Evolutionary conservation across 2,113 vertebrate species (phyloP).

Genomic region (Gasterosteus aculeatus): DNA sequence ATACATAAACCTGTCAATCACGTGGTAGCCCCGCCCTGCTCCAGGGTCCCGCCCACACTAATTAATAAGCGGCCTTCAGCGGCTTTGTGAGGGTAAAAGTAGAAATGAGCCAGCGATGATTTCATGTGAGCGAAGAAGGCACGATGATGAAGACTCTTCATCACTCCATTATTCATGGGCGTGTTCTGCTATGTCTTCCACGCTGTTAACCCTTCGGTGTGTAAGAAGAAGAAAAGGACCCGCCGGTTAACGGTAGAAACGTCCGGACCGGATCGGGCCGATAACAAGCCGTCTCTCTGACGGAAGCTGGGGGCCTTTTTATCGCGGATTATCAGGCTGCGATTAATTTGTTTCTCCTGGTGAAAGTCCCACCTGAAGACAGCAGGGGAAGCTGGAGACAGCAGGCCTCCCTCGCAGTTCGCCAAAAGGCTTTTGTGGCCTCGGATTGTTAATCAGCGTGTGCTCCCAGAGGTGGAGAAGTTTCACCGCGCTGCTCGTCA

Average conservation of each 20-base stretch:
- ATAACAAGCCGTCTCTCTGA: no score
- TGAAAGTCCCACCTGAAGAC: constrained; percentile 25
- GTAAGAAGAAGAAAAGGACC: no score
- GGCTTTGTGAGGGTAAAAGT: not conserved
- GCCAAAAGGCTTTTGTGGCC: constrained; percentile 15
- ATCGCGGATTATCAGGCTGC: constrained; percentile 15
- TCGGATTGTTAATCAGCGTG: constrained; percentile 5
- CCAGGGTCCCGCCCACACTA: not conserved
- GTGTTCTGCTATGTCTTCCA: not conserved
- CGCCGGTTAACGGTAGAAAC: no score
- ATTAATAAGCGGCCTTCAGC: not conserved
- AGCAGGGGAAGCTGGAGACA: constrained; percentile 13
- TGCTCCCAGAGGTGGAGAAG: not conserved
- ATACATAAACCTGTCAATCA: not conserved
- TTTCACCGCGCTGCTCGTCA: no score
- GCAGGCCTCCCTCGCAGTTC: constrained; percentile 4
- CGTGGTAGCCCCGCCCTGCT: not conserved
- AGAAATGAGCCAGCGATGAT: not conserved
- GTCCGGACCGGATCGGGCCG: no score
- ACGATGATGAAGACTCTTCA: not conserved
- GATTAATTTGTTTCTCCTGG: constrained; percentile 8
- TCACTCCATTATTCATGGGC: not conserved
- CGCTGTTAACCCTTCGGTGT: not conserved
- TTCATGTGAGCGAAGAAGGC: not conserved
- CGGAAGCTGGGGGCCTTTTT: no score